Percentiles rank a stretch among this genome's conserved stretches.
These are phyloP conservation scores for Bombus soroeensis DNA, from an alignment of 1,140 invertebrate genomes.

Conservation along the genomic window DNA sequence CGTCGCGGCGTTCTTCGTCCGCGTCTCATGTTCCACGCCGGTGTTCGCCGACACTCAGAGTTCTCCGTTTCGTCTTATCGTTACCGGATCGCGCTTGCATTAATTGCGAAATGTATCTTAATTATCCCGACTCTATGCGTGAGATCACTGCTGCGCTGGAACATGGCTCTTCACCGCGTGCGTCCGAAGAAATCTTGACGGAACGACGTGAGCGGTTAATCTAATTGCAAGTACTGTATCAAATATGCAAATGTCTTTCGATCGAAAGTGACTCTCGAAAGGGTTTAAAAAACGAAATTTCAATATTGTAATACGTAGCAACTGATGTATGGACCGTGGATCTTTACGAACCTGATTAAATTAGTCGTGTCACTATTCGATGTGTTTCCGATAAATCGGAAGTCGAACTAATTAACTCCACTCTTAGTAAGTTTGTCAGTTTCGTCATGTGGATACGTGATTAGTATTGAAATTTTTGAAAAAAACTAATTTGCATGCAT, in stretches of 20 bases:
- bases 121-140: conserved; percentile 17
- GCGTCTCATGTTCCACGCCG: conserved; percentile 40
- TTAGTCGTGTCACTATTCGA: no score
- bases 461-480: no score
- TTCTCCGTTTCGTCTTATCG: conserved; percentile 32
- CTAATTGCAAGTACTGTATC: not conserved
- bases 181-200: not conserved
- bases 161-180: not conserved
- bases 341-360: no score
- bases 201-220: not conserved
- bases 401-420: no score
- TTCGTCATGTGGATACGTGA: no score
- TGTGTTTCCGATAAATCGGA: no score
- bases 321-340: no score
- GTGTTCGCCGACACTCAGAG: not conserved
- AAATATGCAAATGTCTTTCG: not conserved
- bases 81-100: conserved; percentile 33
- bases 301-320: no score
- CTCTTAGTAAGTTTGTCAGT: no score
- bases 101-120: conserved; percentile 47
- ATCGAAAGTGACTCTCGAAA: not conserved
- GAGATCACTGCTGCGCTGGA: not conserved
- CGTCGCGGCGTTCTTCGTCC: conserved; percentile 3
- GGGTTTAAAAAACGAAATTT: no score
- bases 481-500: no score